A percentile compares a stretch with the other conserved stretches of the same genome.
phyloP scores from a whole-genome alignment of 1,140 invertebrate species.

The Tetramorium parvispinum region DNA sequence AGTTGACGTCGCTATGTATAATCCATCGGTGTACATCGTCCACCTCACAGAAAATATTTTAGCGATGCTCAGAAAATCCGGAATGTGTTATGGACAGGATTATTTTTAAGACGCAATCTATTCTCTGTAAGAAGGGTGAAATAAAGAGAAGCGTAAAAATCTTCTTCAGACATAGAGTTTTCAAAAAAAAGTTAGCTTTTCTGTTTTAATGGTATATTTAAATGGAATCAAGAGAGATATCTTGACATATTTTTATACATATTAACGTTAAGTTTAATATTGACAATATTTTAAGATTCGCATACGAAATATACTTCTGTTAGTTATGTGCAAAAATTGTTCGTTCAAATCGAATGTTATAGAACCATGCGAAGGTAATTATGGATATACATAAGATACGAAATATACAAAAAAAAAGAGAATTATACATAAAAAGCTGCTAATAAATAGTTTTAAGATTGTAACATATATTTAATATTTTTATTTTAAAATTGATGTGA shows the following conservation, averaged over 20 bases:
- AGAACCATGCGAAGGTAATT: not conserved
- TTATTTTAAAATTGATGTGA: not conserved
- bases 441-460: not conserved
- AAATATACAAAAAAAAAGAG: no score
- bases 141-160: not conserved
- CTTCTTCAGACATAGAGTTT: not conserved
- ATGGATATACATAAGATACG: no score
- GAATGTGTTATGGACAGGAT: not conserved
- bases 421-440: no score
- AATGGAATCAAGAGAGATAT: no score
- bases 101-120: not conserved
- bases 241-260: not conserved
- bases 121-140: not conserved
- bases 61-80: not conserved
- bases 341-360: not conserved
- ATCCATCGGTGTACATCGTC: conserved; percentile 8
- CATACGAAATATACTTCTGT: not conserved
- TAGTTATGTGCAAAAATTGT: not conserved
- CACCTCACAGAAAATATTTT: not conserved
- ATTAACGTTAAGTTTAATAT: not conserved
- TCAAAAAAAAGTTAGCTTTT: not conserved
- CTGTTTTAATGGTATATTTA: not conserved
- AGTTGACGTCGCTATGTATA: not conserved
- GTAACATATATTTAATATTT: not conserved
- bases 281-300: not conserved